Percentiles rank a stretch among this genome's conserved stretches.
phyloP scores from a whole-genome alignment of 2,888 invertebrate species.

The Mechanitis mazaeus region DNA sequence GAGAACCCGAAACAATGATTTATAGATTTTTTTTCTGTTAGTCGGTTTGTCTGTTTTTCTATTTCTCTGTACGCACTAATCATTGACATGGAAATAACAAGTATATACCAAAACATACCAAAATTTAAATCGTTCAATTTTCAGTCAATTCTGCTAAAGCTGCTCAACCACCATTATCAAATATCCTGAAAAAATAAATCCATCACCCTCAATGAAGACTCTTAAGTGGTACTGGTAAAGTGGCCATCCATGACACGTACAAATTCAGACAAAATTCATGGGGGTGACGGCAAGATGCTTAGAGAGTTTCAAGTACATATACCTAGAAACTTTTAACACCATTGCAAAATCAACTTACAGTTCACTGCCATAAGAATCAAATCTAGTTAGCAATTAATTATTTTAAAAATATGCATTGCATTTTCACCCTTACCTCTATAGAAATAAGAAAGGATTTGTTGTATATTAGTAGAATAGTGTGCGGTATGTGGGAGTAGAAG shows the following conservation, averaged over 20 bases:
- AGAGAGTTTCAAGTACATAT: slow-evolving; percentile 18
- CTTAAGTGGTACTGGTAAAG: slow-evolving; percentile 22
- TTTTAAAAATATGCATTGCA: background rate
- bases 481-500: slow-evolving; percentile 12
- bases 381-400: slow-evolving; percentile 7
- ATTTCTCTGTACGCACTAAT: too few relatives aligned
- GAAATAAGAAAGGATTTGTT: background rate
- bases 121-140: too few relatives aligned
- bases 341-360: slow-evolving; percentile 3
- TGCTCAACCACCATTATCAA: too few relatives aligned
- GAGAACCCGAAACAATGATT: too few relatives aligned
- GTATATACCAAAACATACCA: too few relatives aligned
- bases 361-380: background rate
- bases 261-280: slow-evolving; percentile 29
- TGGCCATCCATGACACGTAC: slow-evolving; percentile 28
- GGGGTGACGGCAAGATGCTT: slow-evolving; percentile 18
- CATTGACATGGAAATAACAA: too few relatives aligned
- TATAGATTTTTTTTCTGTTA: too few relatives aligned
- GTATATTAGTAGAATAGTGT: background rate
- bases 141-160: too few relatives aligned
- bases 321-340: slow-evolving; percentile 3
- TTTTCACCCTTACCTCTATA: slow-evolving; percentile 9
- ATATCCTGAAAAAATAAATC: too few relatives aligned
- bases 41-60: too few relatives aligned
- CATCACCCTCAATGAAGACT: slow-evolving; percentile 9